Evolutionary conservation across 2,797 vertebrate species (phyloP).

Genomic region (Paedocypris micromegethes): DNA sequence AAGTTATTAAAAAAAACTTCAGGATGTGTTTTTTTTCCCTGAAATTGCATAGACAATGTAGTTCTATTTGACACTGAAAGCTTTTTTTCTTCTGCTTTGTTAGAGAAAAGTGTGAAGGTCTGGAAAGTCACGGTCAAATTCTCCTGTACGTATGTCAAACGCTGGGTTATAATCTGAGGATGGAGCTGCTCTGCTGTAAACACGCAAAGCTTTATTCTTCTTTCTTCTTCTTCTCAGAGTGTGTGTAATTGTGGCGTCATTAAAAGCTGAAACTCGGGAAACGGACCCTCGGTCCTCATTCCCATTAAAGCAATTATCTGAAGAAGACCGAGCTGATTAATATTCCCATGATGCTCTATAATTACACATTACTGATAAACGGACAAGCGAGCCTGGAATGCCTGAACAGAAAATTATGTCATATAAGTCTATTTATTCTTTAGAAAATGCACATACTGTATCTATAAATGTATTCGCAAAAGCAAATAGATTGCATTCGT

Average conservation of each 20-base stretch:
- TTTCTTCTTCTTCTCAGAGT: slow-evolving; percentile 27
- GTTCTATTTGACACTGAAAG: no score
- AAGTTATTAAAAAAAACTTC: no score
- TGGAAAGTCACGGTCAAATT: background rate
- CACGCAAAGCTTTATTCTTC: slow-evolving; percentile 1
- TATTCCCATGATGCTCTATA: slow-evolving; percentile 30
- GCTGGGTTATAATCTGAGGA: slow-evolving; percentile 1
- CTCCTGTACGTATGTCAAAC: background rate
- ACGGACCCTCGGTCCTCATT: slow-evolving; percentile 27
- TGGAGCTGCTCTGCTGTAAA: no score
- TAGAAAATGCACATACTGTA: no score
- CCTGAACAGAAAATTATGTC: background rate
- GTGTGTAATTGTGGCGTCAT: slow-evolving; percentile 28
- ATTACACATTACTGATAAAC: slow-evolving; percentile 29
- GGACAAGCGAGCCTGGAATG: slow-evolving; percentile 16
- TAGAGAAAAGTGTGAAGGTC: no score
- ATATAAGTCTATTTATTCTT: no score
- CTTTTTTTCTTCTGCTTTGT: no score
- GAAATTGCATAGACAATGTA: no score
- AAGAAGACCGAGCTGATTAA: slow-evolving; percentile 38
- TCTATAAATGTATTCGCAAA: no score
- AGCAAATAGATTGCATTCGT: no score
- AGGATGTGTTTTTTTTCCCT: no score
- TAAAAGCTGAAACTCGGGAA: slow-evolving; percentile 21
- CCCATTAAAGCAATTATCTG: slow-evolving; percentile 32